phyloP scores from a whole-genome alignment of 2,797 vertebrate genomes.

The Taenioides sp. region DNA sequence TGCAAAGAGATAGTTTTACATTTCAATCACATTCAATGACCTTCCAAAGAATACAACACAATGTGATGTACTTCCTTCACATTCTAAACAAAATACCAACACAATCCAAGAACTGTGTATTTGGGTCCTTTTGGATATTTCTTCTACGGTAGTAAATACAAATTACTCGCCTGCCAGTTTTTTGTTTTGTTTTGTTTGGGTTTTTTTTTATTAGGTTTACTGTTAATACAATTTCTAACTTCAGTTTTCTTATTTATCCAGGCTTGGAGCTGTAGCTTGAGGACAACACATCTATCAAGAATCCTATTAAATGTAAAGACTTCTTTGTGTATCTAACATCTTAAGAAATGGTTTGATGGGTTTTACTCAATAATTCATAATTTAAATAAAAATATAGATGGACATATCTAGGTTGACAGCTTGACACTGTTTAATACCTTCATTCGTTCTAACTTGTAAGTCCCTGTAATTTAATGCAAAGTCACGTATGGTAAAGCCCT shows the following conservation, averaged over 20 bases:
- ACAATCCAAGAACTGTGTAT: not conserved
- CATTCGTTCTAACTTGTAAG: not conserved
- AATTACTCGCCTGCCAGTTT: not conserved
- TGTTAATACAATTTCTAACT: no score
- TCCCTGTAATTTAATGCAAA: not conserved
- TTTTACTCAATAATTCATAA: not conserved
- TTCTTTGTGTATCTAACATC: not conserved
- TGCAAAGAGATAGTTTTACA: slow-evolving; percentile 59
- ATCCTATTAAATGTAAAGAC: not conserved
- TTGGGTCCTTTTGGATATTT: not conserved
- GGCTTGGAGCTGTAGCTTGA: not conserved
- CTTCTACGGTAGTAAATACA: not conserved
- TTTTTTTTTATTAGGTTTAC: not conserved
- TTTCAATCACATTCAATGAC: slow-evolving; percentile 11
- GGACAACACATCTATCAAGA: not conserved
- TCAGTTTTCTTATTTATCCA: not conserved
- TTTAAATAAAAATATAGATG: not conserved
- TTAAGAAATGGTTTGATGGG: not conserved
- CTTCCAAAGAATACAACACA: slow-evolving; percentile 8
- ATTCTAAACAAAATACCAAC: slow-evolving; percentile 12
- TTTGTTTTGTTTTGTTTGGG: no score
- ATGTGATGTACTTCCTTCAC: not conserved
- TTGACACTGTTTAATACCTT: slow-evolving; percentile 4
- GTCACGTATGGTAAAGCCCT: slow-evolving; percentile 1
- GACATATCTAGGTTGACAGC: not conserved